Evolutionary conservation across 2,113 vertebrate genomes (phyloP), one percentile per base, ranked within the genome.

Genomic region (Atractosteus spatula): DNA sequence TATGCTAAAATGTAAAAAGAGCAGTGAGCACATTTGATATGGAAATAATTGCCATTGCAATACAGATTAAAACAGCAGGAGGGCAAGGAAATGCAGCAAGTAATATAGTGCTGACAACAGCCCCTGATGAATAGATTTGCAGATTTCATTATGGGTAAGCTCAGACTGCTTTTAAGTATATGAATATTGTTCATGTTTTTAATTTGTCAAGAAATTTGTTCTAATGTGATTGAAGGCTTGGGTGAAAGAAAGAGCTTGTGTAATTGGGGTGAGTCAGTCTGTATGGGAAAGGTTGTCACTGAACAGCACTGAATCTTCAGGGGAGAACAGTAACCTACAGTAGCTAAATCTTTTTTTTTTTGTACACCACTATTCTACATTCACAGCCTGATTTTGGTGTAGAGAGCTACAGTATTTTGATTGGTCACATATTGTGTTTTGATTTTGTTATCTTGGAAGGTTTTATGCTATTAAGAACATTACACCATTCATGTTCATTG

Each of bases 151-250:
- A 90, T 79, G 71, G 61, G 72, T 84, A 76, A 77, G 83, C 85
- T 75, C 78, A 79, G 74, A 71, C 76, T 41, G 54, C 69, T 81
- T 80, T 82, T 76, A 84, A 85, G 83, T 78, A 74, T 76, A 85
- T 80, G 84, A 81, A 85, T 83, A 84, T 82, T 77, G 79, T 71
- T 62, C 69, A 70, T 84, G 80, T 84, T 77, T 79, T 85, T 87
- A 81, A 87, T 89, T 88, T 89, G 86, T 89, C 88, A 89, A 84
- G 82, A 87, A 84, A 86, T 86, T 86, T 81, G 81, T 85, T 86
- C 81, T 80, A 70, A 81, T 80, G 81, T 87, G 83, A 87, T 85
- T 89, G 85, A 89, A 29, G 17, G 59, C 59, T 7, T 6, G 6
- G 59, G 14, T 14, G 59, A 14, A 62, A 84, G 84, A 89, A 90